These are phyloP conservation scores for Chrysopilus asiliformis DNA, from an alignment of 2,888 invertebrate species.

Conservation along the genomic window DNA sequence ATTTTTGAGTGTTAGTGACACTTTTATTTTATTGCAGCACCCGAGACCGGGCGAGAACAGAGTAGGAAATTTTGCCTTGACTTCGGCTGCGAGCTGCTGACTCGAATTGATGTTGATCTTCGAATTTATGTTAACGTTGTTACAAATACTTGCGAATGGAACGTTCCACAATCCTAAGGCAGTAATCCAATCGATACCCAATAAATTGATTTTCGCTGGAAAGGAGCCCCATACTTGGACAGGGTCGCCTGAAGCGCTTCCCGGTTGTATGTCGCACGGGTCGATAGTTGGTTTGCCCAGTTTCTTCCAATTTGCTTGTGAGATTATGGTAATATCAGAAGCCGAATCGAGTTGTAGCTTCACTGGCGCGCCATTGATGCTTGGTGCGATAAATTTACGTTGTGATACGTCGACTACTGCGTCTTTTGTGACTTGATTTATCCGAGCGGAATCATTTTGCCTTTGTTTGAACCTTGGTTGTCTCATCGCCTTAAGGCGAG, in stretches of 20 bases:
- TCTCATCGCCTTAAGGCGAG: not conserved
- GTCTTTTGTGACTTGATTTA: not conserved
- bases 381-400: too few relatives aligned
- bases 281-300: slow-evolving; percentile 3
- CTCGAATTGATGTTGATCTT: not conserved
- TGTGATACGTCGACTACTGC: not conserved
- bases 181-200: not conserved
- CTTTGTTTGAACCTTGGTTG: not conserved
- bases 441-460: not conserved
- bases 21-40: slow-evolving; percentile 1
- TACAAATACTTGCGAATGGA: slow-evolving; percentile 1
- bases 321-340: slow-evolving; percentile 2
- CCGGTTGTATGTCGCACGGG: not conserved
- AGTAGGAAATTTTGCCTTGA: slow-evolving; percentile 1
- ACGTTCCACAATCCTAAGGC: not conserved
- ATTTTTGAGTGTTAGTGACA: not conserved
- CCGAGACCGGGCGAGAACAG: not conserved
- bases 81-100: not conserved
- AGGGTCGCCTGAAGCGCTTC: slow-evolving; percentile 4
- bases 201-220: not conserved
- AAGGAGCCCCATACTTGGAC: not conserved
- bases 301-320: slow-evolving; percentile 1
- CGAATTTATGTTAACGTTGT: slow-evolving; percentile 1
- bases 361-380: not conserved
- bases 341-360: slow-evolving; percentile 1